Evolutionary conservation across 2,113 vertebrate species (phyloP).

Genomic region (Cardinalis cardinalis): DNA sequence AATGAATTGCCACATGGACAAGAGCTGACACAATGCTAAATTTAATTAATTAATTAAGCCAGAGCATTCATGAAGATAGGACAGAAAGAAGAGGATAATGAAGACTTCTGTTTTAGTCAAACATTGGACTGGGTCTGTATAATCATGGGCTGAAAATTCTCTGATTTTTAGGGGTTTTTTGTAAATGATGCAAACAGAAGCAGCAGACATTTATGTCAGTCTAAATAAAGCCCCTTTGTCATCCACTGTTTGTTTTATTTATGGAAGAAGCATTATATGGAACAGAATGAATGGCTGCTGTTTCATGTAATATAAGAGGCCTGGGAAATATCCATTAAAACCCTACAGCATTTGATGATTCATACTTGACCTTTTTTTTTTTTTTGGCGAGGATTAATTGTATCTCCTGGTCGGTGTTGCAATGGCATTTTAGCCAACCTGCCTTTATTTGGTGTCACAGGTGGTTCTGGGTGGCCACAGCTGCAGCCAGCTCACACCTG

Average conservation of each 20-base stretch:
- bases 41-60: background rate
- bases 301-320: background rate
- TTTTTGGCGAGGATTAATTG: background rate
- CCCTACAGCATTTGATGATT: background rate
- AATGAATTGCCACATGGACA: background rate
- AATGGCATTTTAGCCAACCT: constrained; percentile 6
- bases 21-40: background rate
- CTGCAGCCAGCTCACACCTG: background rate
- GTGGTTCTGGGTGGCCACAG: background rate
- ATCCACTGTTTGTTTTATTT: background rate
- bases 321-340: constrained; percentile 1
- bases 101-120: background rate
- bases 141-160: background rate
- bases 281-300: background rate
- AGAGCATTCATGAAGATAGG: background rate
- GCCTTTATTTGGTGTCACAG: background rate
- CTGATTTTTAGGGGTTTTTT: background rate
- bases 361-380: constrained; percentile 21
- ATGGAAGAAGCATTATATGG: background rate
- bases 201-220: background rate
- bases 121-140: background rate
- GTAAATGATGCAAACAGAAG: background rate
- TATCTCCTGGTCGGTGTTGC: background rate
- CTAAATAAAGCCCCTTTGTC: background rate
- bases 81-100: background rate